Base-by-base conservation (phyloP, 2,797 vertebrate species). In the Falco columbarius region DNA sequence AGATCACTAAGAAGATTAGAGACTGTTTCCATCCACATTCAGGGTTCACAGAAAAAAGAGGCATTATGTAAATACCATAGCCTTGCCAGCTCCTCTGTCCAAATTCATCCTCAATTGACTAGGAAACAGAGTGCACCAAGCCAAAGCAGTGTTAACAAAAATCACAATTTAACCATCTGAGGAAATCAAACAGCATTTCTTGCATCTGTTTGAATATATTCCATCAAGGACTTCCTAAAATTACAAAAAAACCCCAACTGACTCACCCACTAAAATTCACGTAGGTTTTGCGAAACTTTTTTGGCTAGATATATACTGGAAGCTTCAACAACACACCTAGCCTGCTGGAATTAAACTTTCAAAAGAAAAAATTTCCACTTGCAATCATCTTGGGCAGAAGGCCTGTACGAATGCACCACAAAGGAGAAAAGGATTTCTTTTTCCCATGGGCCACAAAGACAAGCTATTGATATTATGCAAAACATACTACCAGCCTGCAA, bases 1-100 rank as follows among this genome's bases (percentile, higher is more conserved):
- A 95, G 80, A 96, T 89, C 79, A 67, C 75, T 97, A 95, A 97
- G 97, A 95, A 96, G 96, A 97, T 98, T 97, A 97, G 62, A 94
- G 83, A 47, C 74, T 84, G 81, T 93, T 96, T 95, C 77, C 81
- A 97, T 96, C 95, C 91, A 96, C 87, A 92, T 95, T 95, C 73
- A 90, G 66, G 84, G 91, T 94, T 96, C 91, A 91, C 66, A 94
- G 62, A 20, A 65, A 92, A 71, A 96, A 91, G 91, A 93, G 47
- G 63, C 81, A 95, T 97, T 97, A 97, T 94, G 92, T 96, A 97
- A 97, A 96, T 96, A 95, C 67, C 44, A 66, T 1, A 88, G 89
- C 52, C 86, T 95, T 96, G 94, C 92, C 97, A 97, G 91, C 71
- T 96, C 59, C 51, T 92, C 55, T 58, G 23, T 82, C 84, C 77